Conservation (phyloP, 2,888 invertebrate species). For the Chorisops tibialis region DNA sequence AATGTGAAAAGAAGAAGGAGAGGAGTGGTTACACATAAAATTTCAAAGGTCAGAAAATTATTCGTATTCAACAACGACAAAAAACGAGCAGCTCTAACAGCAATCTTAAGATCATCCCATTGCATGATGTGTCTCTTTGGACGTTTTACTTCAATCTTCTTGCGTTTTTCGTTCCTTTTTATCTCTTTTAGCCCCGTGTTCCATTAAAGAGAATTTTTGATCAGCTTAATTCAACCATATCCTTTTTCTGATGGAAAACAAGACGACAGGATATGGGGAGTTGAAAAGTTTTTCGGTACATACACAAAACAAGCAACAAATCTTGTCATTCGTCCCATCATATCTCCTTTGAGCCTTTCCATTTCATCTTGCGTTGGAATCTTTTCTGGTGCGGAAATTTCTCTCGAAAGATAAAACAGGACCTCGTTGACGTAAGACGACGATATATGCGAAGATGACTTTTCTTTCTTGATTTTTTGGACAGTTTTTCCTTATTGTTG, state of each 20-base stretch:
- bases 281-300: not conserved
- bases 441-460: constrained; percentile 9
- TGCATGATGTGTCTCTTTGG: not conserved
- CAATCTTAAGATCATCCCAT: constrained; percentile 11
- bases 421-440: constrained; percentile 17
- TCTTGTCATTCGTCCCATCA: constrained; percentile 19
- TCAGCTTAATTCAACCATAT: constrained; percentile 24
- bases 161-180: not conserved
- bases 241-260: constrained; percentile 10
- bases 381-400: not conserved
- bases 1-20: not conserved
- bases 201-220: constrained; percentile 20
- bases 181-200: not conserved
- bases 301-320: constrained; percentile 14
- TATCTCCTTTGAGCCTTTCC: constrained; percentile 24
- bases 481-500: not conserved
- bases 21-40: not conserved
- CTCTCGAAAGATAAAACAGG: constrained; percentile 17
- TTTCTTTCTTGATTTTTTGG: constrained; percentile 8
- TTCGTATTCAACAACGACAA: not conserved
- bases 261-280: not conserved
- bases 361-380: constrained; percentile 7
- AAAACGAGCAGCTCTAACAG: not conserved
- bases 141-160: not conserved
- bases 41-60: constrained; percentile 10